A percentile compares a stretch with the other conserved stretches of the same genome.
Evolutionary conservation across 2,888 invertebrate species (phyloP).

Genomic region (Harpagoxenus sublaevis): DNA sequence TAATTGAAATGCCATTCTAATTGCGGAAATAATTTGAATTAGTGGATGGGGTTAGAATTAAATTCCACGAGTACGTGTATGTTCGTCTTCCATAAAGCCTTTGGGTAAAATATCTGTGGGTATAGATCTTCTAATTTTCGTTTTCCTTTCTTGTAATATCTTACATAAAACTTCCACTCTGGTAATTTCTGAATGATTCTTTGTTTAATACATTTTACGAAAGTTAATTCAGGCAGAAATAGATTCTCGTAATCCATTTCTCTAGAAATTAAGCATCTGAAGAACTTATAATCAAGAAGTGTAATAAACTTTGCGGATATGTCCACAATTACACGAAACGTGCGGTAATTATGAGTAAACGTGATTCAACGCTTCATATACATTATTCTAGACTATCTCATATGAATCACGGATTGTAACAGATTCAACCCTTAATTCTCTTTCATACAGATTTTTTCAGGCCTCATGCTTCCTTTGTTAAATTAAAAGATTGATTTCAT

Average conservation of each 20-base stretch:
- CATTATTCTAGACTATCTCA: slow-evolving; percentile 10
- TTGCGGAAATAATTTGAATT: slow-evolving; percentile 72
- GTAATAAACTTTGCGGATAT: slow-evolving; percentile 34
- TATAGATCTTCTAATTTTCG: neutral
- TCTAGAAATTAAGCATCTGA: slow-evolving; percentile 17
- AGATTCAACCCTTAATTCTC: neutral
- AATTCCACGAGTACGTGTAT: slow-evolving; percentile 58
- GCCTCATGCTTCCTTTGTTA: neutral
- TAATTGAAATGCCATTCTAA: slow-evolving; percentile 52
- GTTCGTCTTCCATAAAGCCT: neutral
- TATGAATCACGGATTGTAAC: slow-evolving; percentile 1
- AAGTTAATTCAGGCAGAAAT: neutral
- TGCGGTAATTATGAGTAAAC: slow-evolving; percentile 39
- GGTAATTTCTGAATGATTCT: neutral
- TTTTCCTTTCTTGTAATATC: neutral
- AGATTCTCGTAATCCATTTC: neutral
- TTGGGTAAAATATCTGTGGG: neutral
- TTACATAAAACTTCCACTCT: neutral
- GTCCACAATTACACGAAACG: slow-evolving; percentile 40
- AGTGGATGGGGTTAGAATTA: slow-evolving; percentile 71
- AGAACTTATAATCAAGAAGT: slow-evolving; percentile 22
- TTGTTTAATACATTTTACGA: neutral
- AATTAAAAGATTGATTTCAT: neutral
- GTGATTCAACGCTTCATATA: slow-evolving; percentile 9
- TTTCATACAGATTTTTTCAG: neutral